These are phyloP conservation scores for Brachyhypopomus occidentalis DNA, from an alignment of 2,113 vertebrate species.

Conservation along the genomic window DNA sequence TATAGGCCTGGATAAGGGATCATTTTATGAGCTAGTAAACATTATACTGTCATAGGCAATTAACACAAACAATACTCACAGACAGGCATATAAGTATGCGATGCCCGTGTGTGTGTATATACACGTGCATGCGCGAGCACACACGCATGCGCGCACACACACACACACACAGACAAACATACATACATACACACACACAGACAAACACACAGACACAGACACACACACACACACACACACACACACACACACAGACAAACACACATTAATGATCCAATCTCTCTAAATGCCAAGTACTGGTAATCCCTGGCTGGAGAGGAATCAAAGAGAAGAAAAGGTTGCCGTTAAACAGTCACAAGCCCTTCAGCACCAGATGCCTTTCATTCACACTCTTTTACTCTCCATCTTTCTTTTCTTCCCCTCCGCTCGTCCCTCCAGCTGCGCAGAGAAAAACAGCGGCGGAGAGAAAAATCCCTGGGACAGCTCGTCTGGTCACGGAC, in stretches of 20 bases:
- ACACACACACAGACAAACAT: slow-evolving; percentile 8
- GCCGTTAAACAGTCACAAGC: slow-evolving; percentile 82
- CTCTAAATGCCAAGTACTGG: slow-evolving; percentile 76
- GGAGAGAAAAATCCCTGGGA: slow-evolving; percentile 87
- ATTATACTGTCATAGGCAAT: slow-evolving; percentile 11
- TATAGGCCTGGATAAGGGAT: too few relatives aligned
- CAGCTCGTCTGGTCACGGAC: slow-evolving; percentile 99
- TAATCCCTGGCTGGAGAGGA: slow-evolving; percentile 77
- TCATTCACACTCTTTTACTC: slow-evolving; percentile 74
- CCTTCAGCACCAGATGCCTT: slow-evolving; percentile 93
- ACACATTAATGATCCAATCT: slow-evolving; percentile 73
- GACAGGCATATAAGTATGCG: neutral
- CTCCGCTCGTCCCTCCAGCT: slow-evolving; percentile 79
- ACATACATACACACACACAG: neutral
- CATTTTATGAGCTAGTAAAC: neutral
- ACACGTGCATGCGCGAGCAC: slow-evolving; percentile 55
- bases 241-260: slow-evolving; percentile 49
- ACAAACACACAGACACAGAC: slow-evolving; percentile 27
- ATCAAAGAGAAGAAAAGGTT: slow-evolving; percentile 80
- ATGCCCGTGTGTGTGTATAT: neutral
- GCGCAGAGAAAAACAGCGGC: slow-evolving; percentile 79
- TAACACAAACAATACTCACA: slow-evolving; percentile 6
- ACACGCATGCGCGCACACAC: neutral
- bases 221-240: slow-evolving; percentile 21
- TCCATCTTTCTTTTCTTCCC: slow-evolving; percentile 63